Evolutionary conservation across 2,113 vertebrate species (phyloP), one percentile per base, ranked within the genome.

Genomic region (Herpetotheres cachinnans): DNA sequence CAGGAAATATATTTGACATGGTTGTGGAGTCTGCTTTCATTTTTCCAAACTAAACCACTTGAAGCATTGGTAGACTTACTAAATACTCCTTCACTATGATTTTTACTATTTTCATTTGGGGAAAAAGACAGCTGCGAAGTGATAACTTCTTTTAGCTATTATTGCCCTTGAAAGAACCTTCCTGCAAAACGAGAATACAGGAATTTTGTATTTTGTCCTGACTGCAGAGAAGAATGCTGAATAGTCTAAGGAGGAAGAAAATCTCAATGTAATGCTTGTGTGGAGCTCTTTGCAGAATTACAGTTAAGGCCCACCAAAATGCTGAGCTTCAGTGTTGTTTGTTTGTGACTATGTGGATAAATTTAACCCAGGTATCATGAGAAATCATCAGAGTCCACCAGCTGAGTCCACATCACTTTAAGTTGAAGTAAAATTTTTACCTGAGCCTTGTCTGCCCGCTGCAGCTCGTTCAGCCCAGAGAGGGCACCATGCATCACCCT

Each of bases 391-490:
- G 42, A 52, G 29, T 55, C 25, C 5, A 0, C 13, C 27, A 42
- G 42, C n/a, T 24, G n/a, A 78, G 32, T 58, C 16, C 26, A 3
- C 26, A 10, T 62, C 2, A 9, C 20, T 87, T 87, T 55, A 20
- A 36, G 21, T 0, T 9, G 26, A 58, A 61, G 11, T 50, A 11
- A 18, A 15, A 9, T 61, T 69, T 38, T 38, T 46, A 8, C 24
- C 16, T 69, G 62, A 91, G 62, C 54, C 13, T 14, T 62, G 9
- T 38, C 38, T 82, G 50, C 52, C 22, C 90, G 73, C 66, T 65
- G 13, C 5, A 13, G 65, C 54, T 67, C 2, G 0, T 78, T 71
- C 3, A 3, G 16, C 70, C 91, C 0, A 0, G 84, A 59, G 78
- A 86, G 74, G 62, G 79, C 71, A 55, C 42, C 4, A 1, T 36